Conservation (phyloP, 2,797 vertebrate species). For the Chaunax sp. region DNA sequence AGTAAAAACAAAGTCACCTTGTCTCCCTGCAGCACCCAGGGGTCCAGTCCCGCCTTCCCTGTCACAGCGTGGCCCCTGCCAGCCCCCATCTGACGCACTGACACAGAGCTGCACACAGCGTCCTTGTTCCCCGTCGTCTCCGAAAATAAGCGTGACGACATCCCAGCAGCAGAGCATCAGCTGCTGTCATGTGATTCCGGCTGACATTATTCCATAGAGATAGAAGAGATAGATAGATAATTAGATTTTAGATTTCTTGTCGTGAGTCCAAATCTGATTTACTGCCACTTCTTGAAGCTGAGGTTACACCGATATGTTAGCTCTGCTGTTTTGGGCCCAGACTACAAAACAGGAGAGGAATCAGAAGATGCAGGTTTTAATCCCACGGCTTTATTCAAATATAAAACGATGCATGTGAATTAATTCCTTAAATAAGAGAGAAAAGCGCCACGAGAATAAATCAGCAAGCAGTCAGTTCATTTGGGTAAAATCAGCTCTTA, state of each 20-base stretch:
- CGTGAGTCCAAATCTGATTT: slow-evolving; percentile 23
- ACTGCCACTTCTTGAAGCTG: background rate
- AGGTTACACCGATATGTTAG: background rate
- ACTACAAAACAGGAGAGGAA: background rate
- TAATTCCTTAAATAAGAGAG: background rate
- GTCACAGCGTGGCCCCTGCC: slow-evolving; percentile 27
- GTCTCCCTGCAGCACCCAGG: slow-evolving; percentile 19
- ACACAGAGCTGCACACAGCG: background rate
- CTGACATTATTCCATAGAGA: slow-evolving; percentile 22
- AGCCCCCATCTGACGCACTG: slow-evolving; percentile 27
- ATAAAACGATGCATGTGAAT: background rate
- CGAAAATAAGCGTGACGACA: slow-evolving; percentile 4
- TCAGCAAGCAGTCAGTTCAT: slow-evolving; percentile 2
- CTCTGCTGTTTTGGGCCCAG: background rate
- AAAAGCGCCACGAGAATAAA: slow-evolving; percentile 2
- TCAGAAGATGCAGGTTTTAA: background rate
- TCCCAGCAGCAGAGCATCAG: slow-evolving; percentile 12
- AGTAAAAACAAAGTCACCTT: slow-evolving; percentile 40
- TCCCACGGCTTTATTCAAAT: background rate
- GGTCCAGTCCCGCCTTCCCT: slow-evolving; percentile 15
- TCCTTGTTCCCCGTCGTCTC: background rate
- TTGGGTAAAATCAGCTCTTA: background rate
- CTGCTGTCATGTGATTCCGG: slow-evolving; percentile 26
- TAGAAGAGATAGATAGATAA: slow-evolving; percentile 6
- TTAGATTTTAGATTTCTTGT: slow-evolving; percentile 31